phyloP scores from a whole-genome alignment of 2,888 invertebrate genomes.

The Microctonus hyperodae region DNA sequence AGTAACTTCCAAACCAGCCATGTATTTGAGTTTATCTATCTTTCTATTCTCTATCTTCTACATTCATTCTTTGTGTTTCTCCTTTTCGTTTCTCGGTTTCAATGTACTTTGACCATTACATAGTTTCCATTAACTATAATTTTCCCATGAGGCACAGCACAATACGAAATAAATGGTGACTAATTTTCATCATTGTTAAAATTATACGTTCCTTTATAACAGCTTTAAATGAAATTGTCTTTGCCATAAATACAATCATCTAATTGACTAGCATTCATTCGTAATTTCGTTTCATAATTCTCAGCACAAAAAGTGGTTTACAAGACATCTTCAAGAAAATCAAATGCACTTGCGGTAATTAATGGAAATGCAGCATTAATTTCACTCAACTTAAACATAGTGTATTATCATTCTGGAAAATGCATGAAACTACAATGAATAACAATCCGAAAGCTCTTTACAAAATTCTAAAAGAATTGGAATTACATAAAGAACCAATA shows the following conservation, averaged over 20 bases:
- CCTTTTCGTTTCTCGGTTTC: conserved; percentile 9
- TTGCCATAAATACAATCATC: conserved; percentile 39
- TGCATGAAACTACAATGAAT: not conserved
- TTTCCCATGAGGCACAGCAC: conserved; percentile 5
- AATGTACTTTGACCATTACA: conserved; percentile 10
- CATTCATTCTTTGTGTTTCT: not conserved
- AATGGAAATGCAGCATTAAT: not conserved
- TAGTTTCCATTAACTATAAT: conserved; percentile 4
- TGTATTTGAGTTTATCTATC: conserved; percentile 20
- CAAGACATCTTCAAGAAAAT: not conserved
- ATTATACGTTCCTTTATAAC: conserved; percentile 30
- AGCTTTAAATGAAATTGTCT: conserved; percentile 39
- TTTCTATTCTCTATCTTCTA: conserved; percentile 16
- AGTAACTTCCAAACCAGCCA: conserved; percentile 16
- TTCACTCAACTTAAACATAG: not conserved
- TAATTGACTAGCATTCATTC: conserved; percentile 38
- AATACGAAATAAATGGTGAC: conserved; percentile 15
- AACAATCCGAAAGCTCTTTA: not conserved
- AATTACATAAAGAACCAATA: not conserved
- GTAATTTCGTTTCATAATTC: conserved; percentile 39
- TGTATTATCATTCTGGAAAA: not conserved
- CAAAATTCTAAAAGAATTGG: not conserved
- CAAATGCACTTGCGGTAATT: not conserved
- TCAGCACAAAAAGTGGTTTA: conserved; percentile 29
- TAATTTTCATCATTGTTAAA: conserved; percentile 31